Base-by-base conservation (phyloP, 2,888 invertebrate genomes). In the Thecocarcelia acutangulata region DNA sequence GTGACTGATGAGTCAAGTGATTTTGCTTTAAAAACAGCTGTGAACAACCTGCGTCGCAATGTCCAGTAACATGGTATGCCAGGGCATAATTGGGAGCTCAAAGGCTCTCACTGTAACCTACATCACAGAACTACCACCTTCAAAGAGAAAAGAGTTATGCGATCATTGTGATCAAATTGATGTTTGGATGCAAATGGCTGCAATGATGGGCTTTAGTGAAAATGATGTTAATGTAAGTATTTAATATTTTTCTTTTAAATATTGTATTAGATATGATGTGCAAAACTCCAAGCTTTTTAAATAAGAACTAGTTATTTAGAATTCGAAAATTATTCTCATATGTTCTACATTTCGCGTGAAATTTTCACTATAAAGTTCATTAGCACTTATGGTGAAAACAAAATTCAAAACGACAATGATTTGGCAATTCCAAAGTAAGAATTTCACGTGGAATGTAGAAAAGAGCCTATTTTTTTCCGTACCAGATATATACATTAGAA, bases 171-270 rank as follows among this genome's bases (percentile, higher is more conserved):
- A 97, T 88, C 93, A 94, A 84, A 93, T 95, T 87, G 93, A 95
- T 85, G 93, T 93, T 85, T 97, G 97, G 97, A 94, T 94, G 87
- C 94, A 95, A 86, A 90, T 97, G 80, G 97, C 94, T 37, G 90
- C 91, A 64, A 91, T 91, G 79, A 96, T 96, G 94, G 91, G 93
- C 75, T 95, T 94, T 87, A 92, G 93, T 78, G 91, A 93, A 2
- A 91, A 80, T 3, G 90, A 90, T 52, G 85, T 90, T 17, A 86
- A 88, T 80, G 87, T 89, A 64, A 86, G 85, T 77, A 13, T 28
- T 48, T 8, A 40, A 24, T 3, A 24, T 24, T 24, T 24, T 24
- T 5, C 24, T 24, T 24, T 24, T 24, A 24, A 3, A 24, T 24
- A 24, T 24, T 24, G 24, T 3, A 24, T 24, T 24, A 24, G 24